Base-by-base conservation (phyloP, 2,888 invertebrate species). In the Omphaloscelis lunosa region DNA sequence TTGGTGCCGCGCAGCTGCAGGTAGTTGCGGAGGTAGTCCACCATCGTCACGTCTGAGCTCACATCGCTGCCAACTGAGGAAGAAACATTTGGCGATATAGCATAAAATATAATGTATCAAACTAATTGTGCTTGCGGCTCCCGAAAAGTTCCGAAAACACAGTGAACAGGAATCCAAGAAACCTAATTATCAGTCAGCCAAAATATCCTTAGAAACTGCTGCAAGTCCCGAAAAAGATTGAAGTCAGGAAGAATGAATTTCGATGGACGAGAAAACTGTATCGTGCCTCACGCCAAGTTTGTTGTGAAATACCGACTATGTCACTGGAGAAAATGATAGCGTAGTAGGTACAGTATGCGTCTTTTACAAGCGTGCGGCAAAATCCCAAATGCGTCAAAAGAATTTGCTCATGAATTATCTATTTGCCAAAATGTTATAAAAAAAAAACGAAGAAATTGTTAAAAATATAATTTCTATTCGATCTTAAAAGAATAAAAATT, bases 1-100 rank as follows among this genome's bases (percentile, higher is more conserved):
- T 98, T 98, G 1, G 98, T 98, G 15, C 98, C 98, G 12, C 95
- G 97, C 7, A 98, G 92, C 66, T 96, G 94, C 2, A 97, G 95
- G 75, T 93, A 90, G 1, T 97, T 93, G 12, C 98, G 95, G n/a
- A 98, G 93, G 86, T 97, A 98, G n/a, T 96, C 94, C 85, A 97
- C 96, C 2, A 97, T 92, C 0, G 96, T 94, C 4, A 97, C 97
- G 8, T 88, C 86, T 0, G 90, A 89, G 45, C 87, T 89, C 29
- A 89, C 89, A 81, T 87, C 83, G n/a, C 63, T 62, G 0, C 88
- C 86, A 15, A 89, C 88, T 89, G 75, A 1, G 23, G 5, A 72
- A 45, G 1, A 51, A n/a, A 23, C 4, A 61, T 34, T 58, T 56
- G 8, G 34, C 27, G 17, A 34, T 34, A 8, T 23, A 65, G 17